Evolutionary conservation across 1,140 invertebrate species (phyloP), one percentile per base, ranked within the genome.

Genomic region (Trichomalopsis sarcophagae): DNA sequence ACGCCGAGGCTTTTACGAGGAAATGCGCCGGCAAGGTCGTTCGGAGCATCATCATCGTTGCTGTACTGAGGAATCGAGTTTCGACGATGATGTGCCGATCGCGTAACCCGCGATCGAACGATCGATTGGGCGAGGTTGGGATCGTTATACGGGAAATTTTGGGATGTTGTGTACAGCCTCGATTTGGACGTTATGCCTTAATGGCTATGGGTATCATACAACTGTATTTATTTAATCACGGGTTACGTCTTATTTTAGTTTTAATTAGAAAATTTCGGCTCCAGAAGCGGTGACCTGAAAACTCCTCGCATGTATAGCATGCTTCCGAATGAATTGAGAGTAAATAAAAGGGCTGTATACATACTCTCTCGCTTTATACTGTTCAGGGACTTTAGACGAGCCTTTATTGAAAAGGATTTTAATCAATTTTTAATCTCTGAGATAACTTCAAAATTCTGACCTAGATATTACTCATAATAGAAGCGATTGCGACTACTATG

Each of bases 1-100:
- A 62, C 92, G 90, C 91, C 90, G 89, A 36, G 74, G 23, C n/a
- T 50, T 78, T 78, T 27, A 27, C 14, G 36, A 75, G 77, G 23
- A 47, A 44, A 79, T 79, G 47, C 77, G n/a, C 77, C 3, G 77
- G 10, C 77, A 30, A 33, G 23, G 77, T 33, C 77, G 44, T 50
- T 62, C 55, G 55, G 55, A 7, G 6, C 55, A 62, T n/a, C 40
- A 23, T 55, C 76, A n/a, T 17, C 30, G 10, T 71, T 11, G 68
- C 68, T 10, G 10, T 62, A n/a, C 7, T 6, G 4, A 62, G 55
- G 23, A 33, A 71, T 33, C 68, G 68, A 9, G 23, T 71, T 33
- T 71, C 68, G 27, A 71, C 14, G 68, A 71, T 71, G 68, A 33
- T 62, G 17, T 6, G 55, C 14, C 10, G 66, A 68, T 71, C 68